Percentiles rank a stretch among this genome's conserved stretches.
These are phyloP conservation scores for Tenualosa ilisha DNA, from an alignment of 2,797 vertebrate genomes.

Conservation along the genomic window DNA sequence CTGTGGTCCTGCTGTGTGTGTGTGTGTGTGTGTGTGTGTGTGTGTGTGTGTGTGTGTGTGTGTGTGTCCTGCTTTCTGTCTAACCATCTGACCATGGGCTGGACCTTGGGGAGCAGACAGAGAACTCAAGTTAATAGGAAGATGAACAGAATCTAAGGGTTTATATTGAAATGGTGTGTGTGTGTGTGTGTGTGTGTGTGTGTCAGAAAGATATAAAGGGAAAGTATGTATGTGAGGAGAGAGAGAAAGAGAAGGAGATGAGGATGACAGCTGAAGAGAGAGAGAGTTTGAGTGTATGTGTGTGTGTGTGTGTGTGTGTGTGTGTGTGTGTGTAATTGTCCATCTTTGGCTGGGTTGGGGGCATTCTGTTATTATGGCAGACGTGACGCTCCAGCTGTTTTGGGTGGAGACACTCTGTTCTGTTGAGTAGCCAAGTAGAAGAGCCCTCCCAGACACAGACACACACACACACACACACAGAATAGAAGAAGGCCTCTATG, in stretches of 20 bases:
- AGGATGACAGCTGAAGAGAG: neutral
- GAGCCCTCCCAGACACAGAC: neutral
- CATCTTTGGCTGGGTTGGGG: neutral
- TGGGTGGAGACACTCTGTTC: neutral
- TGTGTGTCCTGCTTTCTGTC: neutral
- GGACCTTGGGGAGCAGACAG: neutral
- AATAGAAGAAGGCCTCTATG: too few species aligned
- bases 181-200: slow-evolving; percentile 9
- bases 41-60: neutral
- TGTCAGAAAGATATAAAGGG: neutral
- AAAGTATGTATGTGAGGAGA: neutral
- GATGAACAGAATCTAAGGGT: neutral
- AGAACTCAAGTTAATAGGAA: neutral
- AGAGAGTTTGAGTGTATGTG: neutral
- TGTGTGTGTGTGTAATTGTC: neutral
- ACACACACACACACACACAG: neutral
- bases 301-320: slow-evolving; percentile 5
- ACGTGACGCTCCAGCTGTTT: slow-evolving; percentile 1
- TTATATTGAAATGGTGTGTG: neutral
- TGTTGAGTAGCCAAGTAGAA: neutral
- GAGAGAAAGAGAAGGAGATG: too few species aligned
- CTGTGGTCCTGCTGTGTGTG: neutral
- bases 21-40: neutral
- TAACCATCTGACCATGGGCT: neutral
- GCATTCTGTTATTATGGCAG: neutral